Conservation (phyloP, 2,888 invertebrate species). For the Allophyes oxyacanthae region DNA sequence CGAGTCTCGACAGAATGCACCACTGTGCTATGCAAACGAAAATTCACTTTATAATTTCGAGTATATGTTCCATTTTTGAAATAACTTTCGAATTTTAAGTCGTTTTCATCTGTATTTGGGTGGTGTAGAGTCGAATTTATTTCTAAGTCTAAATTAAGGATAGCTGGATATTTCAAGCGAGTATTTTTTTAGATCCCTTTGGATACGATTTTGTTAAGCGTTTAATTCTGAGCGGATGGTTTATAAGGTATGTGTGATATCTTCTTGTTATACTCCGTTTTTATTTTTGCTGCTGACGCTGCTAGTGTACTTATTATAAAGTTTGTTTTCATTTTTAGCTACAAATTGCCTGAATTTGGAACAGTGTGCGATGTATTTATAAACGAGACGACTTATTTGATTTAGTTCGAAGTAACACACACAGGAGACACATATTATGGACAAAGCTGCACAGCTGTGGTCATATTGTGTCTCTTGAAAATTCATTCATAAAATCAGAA, state of each 20-base stretch:
- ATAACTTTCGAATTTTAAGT: slow-evolving; percentile 13
- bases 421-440: too few species aligned
- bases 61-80: slow-evolving; percentile 52
- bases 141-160: slow-evolving; percentile 45
- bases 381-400: slow-evolving; percentile 49
- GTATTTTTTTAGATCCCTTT: slow-evolving; percentile 64
- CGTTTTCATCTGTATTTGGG: slow-evolving; percentile 56
- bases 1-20: slow-evolving; percentile 61
- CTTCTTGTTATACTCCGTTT: slow-evolving; percentile 40
- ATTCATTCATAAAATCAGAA: slow-evolving; percentile 26
- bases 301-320: slow-evolving; percentile 25
- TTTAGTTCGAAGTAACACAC: too few species aligned
- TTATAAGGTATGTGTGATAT: slow-evolving; percentile 65
- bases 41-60: slow-evolving; percentile 61
- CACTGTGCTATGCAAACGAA: slow-evolving; percentile 62
- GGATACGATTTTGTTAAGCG: slow-evolving; percentile 69
- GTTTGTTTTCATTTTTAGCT: slow-evolving; percentile 45
- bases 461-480: slow-evolving; percentile 16
- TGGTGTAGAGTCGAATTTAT: slow-evolving; percentile 53
- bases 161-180: slow-evolving; percentile 54
- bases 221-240: slow-evolving; percentile 65
- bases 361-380: slow-evolving; percentile 49
- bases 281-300: slow-evolving; percentile 22
- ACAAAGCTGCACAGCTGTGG: slow-evolving; percentile 49
- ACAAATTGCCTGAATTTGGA: slow-evolving; percentile 45